Conservation (phyloP, 2,888 invertebrate genomes). For the Caenorhabditis uteleia region DNA sequence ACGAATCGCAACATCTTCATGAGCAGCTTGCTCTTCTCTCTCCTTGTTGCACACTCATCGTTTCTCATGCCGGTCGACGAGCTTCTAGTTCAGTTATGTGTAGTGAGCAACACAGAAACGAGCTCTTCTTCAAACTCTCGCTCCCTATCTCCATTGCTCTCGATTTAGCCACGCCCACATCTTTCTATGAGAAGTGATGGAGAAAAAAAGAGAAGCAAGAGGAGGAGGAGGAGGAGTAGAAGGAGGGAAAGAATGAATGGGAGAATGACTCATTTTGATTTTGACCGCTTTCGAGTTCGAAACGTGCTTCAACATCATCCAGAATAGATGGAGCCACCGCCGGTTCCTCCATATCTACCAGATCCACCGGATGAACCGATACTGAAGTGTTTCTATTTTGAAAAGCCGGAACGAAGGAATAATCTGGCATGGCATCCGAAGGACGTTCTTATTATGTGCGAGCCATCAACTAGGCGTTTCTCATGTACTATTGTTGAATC, state of each 20-base stretch:
- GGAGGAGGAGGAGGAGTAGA: no score
- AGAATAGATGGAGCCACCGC: constrained; percentile 16
- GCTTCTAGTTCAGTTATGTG: no score
- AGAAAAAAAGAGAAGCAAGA: constrained; percentile 13
- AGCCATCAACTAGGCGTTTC: constrained; percentile 7
- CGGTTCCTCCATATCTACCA: constrained; percentile 10
- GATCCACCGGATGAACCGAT: constrained; percentile 24
- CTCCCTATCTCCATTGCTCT: no score
- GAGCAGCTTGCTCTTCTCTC: no score
- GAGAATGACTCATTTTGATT: constrained; percentile 34
- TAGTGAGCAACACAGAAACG: no score
- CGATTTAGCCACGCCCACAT: no score
- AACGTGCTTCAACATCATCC: no score
- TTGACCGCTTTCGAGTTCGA: constrained; percentile 9
- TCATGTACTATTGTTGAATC: constrained; percentile 27
- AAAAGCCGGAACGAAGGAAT: constrained; percentile 1
- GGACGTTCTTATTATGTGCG: constrained; percentile 16
- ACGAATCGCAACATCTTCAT: no score
- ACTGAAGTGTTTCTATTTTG: constrained; percentile 21
- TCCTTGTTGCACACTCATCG: no score
- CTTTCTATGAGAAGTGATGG: constrained; percentile 5
- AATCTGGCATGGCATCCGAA: constrained; percentile 1
- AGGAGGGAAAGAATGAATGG: constrained; percentile 3
- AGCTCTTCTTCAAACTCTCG: no score
- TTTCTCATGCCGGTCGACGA: no score